Evolutionary conservation across 2,797 vertebrate species (phyloP).

Genomic region (Heteromormyrus szaboi): DNA sequence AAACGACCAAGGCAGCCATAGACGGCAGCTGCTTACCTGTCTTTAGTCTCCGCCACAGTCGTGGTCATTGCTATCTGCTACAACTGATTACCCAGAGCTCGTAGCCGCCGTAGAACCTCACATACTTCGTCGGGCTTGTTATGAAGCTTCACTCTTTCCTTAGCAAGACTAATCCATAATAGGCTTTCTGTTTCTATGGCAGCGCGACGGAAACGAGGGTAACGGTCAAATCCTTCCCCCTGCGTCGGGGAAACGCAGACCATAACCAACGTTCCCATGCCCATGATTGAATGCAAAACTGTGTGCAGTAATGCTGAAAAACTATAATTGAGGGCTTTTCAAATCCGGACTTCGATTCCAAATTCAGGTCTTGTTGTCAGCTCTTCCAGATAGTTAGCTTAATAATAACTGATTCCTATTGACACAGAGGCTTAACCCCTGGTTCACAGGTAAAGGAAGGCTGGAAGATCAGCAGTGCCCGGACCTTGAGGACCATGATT

Average conservation of each 20-base stretch:
- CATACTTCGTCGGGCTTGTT: too few relatives aligned
- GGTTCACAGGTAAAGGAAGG: neutral
- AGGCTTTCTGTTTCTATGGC: constrained; percentile 33
- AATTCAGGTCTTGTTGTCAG: too few relatives aligned
- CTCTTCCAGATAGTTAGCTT: too few relatives aligned
- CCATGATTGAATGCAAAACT: neutral
- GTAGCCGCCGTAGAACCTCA: neutral
- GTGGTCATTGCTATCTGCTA: constrained; percentile 33
- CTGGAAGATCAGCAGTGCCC: neutral
- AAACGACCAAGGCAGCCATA: neutral
- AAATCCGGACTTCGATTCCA: neutral
- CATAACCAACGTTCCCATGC: neutral
- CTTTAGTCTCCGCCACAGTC: constrained; percentile 33
- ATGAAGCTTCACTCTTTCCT: neutral
- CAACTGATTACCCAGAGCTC: neutral
- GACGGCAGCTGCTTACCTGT: constrained; percentile 27
- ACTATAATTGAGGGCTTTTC: neutral
- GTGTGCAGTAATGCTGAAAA: neutral
- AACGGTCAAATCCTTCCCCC: neutral
- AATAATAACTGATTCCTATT: too few relatives aligned
- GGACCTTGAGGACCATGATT: neutral
- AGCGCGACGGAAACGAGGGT: neutral
- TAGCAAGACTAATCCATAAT: constrained; percentile 46
- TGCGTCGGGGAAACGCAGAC: neutral
- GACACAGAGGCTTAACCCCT: too few relatives aligned